A percentile compares a stretch with the other conserved stretches of the same genome.
phyloP scores from a whole-genome alignment of 2,888 invertebrate species.

The Polymixis flavicincta region DNA sequence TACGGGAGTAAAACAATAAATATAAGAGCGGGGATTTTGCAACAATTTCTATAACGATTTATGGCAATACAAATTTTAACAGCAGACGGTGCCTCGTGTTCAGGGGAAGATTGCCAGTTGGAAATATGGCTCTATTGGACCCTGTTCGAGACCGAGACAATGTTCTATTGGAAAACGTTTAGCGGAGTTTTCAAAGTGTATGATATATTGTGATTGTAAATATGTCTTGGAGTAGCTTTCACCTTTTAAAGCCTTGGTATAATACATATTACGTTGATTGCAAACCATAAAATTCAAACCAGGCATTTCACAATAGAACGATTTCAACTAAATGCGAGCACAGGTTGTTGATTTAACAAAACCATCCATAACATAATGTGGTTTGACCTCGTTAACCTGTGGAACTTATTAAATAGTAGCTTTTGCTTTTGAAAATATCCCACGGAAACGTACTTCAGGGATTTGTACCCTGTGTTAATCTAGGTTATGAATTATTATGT shows the following conservation, averaged over 20 bases:
- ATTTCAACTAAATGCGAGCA: not conserved
- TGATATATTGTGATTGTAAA: conserved; percentile 45
- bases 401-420: not conserved
- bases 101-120: conserved; percentile 65
- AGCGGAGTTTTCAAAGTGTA: conserved; percentile 41
- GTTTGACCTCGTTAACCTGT: not conserved
- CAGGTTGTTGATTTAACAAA: conserved; percentile 3
- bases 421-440: no score
- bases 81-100: conserved; percentile 67
- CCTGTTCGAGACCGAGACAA: conserved; percentile 29
- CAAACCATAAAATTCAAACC: not conserved
- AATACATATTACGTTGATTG: conserved; percentile 17
- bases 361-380: not conserved
- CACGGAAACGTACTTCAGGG: no score
- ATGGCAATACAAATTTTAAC: conserved; percentile 81
- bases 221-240: conserved; percentile 15
- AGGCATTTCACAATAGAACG: not conserved
- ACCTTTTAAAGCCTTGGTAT: not conserved
- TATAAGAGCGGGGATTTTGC: conserved; percentile 63
- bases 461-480: no score
- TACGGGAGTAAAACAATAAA: conserved; percentile 71
- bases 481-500: no score
- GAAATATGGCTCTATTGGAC: conserved; percentile 56
- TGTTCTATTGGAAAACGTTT: conserved; percentile 53
- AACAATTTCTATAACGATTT: conserved; percentile 80